A percentile compares a stretch with the other conserved stretches of the same genome.
Evolutionary conservation across 2,797 vertebrate genomes (phyloP).

Genomic region (Microcaecilia unicolor): DNA sequence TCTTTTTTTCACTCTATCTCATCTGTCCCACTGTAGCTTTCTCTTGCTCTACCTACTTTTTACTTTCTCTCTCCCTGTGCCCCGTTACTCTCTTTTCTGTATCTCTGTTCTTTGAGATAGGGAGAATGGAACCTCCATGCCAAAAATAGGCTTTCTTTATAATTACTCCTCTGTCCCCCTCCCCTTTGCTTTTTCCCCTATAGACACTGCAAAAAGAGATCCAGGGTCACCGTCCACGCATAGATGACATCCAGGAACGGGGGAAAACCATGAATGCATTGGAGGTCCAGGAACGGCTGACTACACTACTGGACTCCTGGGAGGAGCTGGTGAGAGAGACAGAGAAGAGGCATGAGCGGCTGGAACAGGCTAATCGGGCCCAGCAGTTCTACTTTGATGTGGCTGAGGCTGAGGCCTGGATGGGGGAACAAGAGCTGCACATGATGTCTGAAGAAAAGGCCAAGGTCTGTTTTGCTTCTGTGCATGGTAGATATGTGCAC

Average conservation of each 20-base stretch:
- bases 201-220: constrained; percentile 92
- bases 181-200: background rate
- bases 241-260: constrained; percentile 70
- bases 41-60: too few relatives aligned
- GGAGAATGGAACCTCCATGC: too few relatives aligned
- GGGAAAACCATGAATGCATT: constrained; percentile 55
- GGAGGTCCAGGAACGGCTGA: constrained; percentile 58
- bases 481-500: too few relatives aligned
- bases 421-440: constrained; percentile 93
- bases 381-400: constrained; percentile 88
- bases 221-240: constrained; percentile 85
- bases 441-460: constrained; percentile 96
- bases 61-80: too few relatives aligned
- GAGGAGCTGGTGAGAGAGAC: constrained; percentile 68
- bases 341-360: constrained; percentile 64
- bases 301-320: constrained; percentile 72
- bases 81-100: too few relatives aligned
- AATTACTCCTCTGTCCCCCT: too few relatives aligned
- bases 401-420: constrained; percentile 87
- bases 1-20: too few relatives aligned
- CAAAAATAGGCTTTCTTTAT: too few relatives aligned
- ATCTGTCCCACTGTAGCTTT: too few relatives aligned
- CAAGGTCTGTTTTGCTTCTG: constrained; percentile 62
- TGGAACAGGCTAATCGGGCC: constrained; percentile 69
- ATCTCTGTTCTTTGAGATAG: too few relatives aligned